Evolutionary conservation across 2,113 vertebrate genomes (phyloP).

Genomic region (Bufo bufo): DNA sequence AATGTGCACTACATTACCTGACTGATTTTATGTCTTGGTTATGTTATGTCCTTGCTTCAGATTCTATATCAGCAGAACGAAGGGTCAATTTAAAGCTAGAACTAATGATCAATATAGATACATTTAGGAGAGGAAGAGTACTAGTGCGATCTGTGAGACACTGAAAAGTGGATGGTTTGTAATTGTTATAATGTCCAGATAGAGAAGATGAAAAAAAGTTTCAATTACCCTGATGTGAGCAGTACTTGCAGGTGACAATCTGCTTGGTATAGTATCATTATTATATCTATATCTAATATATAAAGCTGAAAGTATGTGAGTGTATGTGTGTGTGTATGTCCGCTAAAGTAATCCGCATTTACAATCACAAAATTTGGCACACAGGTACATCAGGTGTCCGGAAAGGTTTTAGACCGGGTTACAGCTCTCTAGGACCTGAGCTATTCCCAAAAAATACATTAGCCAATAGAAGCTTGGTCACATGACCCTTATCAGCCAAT

Average conservation of each 20-base stretch:
- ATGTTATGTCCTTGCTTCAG: not conserved
- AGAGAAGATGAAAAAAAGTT: not conserved
- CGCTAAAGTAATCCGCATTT: too few species aligned
- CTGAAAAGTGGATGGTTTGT: not conserved
- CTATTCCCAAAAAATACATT: too few species aligned
- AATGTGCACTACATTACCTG: not conserved
- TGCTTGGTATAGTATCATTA: not conserved
- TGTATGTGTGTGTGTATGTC: too few species aligned
- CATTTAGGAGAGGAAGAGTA: not conserved
- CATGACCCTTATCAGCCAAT: too few species aligned
- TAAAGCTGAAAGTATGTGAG: too few species aligned
- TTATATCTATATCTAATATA: not conserved
- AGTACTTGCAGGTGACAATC: not conserved
- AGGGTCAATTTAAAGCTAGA: not conserved
- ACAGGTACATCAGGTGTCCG: too few species aligned
- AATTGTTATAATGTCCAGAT: not conserved
- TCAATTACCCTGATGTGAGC: not conserved
- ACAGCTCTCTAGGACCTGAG: too few species aligned
- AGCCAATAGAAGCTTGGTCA: too few species aligned
- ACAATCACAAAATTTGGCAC: too few species aligned
- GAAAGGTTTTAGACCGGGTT: too few species aligned
- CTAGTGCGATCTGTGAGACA: not conserved
- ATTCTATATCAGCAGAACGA: not conserved
- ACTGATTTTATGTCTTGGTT: not conserved
- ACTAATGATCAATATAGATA: not conserved